Evolutionary conservation across 2,888 invertebrate genomes (phyloP).

Genomic region (Napeogenes inachia): DNA sequence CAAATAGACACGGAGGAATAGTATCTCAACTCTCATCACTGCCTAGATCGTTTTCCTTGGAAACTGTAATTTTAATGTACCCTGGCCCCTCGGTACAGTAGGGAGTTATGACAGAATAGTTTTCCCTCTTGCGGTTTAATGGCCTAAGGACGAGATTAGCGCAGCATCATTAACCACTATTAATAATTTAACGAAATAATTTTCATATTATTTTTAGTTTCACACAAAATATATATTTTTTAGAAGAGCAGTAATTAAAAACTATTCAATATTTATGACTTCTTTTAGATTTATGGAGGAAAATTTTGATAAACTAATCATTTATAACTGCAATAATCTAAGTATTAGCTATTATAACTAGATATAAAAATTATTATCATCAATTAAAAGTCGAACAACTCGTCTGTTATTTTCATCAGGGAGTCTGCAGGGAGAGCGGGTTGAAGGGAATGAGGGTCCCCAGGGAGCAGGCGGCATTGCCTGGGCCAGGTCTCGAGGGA

Average conservation of each 20-base stretch:
- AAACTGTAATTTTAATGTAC: constrained; percentile 75
- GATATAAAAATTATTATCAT: constrained; percentile 34
- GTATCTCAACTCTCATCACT: constrained; percentile 65
- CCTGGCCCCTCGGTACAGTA: constrained; percentile 60
- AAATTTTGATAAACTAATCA: no score
- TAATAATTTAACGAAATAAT: no score
- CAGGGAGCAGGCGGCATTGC: constrained; percentile 69
- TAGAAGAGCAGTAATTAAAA: no score
- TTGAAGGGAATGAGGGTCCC: constrained; percentile 49
- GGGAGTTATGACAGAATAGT: constrained; percentile 51
- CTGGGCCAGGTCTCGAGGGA: constrained; percentile 68
- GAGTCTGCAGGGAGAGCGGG: constrained; percentile 48
- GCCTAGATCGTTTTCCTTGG: constrained; percentile 62
- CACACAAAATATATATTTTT: no score
- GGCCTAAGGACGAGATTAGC: constrained; percentile 22
- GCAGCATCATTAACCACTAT: no score
- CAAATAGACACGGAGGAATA: constrained; percentile 65
- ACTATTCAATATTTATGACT: no score
- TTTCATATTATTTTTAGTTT: no score
- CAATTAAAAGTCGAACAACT: constrained; percentile 71
- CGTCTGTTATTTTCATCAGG: constrained; percentile 58
- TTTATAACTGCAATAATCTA: not conserved
- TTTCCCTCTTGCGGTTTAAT: constrained; percentile 45
- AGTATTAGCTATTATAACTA: constrained; percentile 14
- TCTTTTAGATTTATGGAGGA: no score